Evolutionary conservation across 2,888 invertebrate species (phyloP).

Genomic region (Epirrhoe alternata): DNA sequence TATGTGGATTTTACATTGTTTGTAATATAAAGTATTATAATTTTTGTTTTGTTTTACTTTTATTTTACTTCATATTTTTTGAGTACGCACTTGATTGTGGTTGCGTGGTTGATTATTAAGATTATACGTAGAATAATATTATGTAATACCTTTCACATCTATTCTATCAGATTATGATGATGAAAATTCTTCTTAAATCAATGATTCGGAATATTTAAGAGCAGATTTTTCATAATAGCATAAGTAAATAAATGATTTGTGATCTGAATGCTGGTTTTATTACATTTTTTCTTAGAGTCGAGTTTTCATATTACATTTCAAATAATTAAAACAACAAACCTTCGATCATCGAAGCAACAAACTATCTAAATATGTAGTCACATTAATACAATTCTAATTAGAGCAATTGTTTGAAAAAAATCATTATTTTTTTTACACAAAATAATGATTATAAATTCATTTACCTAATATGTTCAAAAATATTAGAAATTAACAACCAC

Average conservation of each 20-base stretch:
- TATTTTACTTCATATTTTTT: background rate
- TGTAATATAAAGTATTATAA: no score
- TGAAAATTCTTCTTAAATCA: background rate
- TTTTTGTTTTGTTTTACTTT: background rate
- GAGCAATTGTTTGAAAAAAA: background rate
- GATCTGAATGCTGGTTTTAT: background rate
- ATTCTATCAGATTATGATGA: background rate
- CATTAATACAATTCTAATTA: background rate
- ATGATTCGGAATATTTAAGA: background rate
- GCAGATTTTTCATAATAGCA: constrained; percentile 12
- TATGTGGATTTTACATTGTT: constrained; percentile 10
- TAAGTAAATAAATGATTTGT: constrained; percentile 14
- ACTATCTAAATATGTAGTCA: background rate
- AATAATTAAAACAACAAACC: no score
- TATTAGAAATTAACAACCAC: background rate
- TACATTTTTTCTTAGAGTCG: background rate
- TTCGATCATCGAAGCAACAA: no score
- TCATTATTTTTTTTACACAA: background rate
- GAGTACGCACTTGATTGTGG: background rate
- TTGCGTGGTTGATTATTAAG: background rate
- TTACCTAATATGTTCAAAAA: background rate
- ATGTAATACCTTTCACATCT: background rate
- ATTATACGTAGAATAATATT: background rate
- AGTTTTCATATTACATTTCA: background rate
- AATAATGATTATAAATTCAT: background rate